Evolutionary conservation across 2,888 invertebrate genomes (phyloP).

Genomic region (Odontomyia ornata): DNA sequence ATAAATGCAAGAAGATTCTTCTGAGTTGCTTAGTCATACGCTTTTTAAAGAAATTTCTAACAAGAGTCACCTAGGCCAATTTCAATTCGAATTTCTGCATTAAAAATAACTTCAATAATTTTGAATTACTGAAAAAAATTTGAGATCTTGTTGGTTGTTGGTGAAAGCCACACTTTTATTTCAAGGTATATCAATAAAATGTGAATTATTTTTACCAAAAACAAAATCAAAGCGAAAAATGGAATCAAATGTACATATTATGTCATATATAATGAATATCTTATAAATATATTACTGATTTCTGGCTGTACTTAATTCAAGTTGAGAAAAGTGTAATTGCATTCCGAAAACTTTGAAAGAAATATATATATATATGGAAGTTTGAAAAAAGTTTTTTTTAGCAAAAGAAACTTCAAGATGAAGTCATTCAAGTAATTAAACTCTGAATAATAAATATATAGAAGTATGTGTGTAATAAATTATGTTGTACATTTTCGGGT

Average conservation of each 20-base stretch:
- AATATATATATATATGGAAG: not conserved
- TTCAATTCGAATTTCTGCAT: too few relatives aligned
- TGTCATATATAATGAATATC: not conserved
- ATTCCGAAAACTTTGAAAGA: constrained; percentile 25
- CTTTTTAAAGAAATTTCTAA: not conserved
- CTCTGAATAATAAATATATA: not conserved
- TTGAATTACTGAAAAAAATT: not conserved
- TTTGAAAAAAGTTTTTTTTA: not conserved
- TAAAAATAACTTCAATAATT: too few relatives aligned
- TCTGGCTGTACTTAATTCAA: not conserved
- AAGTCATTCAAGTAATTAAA: constrained; percentile 15
- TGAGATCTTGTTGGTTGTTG: not conserved
- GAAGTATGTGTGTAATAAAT: not conserved
- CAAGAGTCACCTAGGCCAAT: too few relatives aligned
- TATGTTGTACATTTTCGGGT: too few relatives aligned
- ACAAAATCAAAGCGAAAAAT: constrained; percentile 3
- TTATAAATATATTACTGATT: constrained; percentile 12
- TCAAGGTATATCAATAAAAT: not conserved
- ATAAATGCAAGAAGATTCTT: too few relatives aligned
- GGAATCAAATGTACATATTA: constrained; percentile 20
- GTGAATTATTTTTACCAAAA: not conserved
- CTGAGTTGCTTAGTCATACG: not conserved
- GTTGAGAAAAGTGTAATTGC: constrained; percentile 8
- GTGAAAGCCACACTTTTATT: not conserved
- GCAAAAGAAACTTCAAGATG: constrained; percentile 16